phyloP scores from a whole-genome alignment of 2,113 vertebrate genomes.

The Hydrolagus affinis region DNA sequence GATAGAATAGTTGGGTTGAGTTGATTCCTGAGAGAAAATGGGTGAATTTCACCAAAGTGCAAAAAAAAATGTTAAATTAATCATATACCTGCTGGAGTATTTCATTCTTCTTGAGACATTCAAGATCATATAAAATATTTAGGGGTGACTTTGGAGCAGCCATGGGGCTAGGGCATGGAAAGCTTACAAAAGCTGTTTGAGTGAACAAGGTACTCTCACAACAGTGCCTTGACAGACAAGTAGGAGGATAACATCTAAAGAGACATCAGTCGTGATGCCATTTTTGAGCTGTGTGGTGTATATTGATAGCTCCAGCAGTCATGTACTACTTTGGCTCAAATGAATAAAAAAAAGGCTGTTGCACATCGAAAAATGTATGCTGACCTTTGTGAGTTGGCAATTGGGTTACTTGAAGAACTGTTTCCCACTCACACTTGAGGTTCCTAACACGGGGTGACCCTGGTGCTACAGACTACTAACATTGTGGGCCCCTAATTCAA shows the following conservation, averaged over 20 bases:
- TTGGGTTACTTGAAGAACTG: background rate
- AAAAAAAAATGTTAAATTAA: conserved; percentile 72
- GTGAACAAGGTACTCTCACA: conserved; percentile 37
- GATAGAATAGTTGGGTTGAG: background rate
- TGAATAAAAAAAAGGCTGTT: background rate
- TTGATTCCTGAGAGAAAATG: background rate
- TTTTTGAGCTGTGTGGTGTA: background rate
- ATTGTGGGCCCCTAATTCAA: background rate
- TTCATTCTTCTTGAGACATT: conserved; percentile 89
- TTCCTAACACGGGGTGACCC: background rate
- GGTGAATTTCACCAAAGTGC: conserved; percentile 12
- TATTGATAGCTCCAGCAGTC: background rate
- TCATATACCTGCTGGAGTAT: conserved; percentile 88
- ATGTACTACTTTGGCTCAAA: background rate
- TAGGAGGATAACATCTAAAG: background rate
- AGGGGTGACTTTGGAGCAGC: conserved; percentile 63
- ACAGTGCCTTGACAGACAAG: background rate
- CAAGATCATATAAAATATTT: conserved; percentile 91
- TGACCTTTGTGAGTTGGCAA: background rate
- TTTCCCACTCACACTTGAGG: background rate
- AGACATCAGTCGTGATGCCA: background rate
- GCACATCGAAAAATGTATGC: background rate
- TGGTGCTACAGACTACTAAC: background rate
- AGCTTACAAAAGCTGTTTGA: conserved; percentile 63
- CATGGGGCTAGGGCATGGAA: conserved; percentile 64